Evolutionary conservation across 2,797 vertebrate species (phyloP), one percentile per base, ranked within the genome.

Genomic region (Lateolabrax maculatus): DNA sequence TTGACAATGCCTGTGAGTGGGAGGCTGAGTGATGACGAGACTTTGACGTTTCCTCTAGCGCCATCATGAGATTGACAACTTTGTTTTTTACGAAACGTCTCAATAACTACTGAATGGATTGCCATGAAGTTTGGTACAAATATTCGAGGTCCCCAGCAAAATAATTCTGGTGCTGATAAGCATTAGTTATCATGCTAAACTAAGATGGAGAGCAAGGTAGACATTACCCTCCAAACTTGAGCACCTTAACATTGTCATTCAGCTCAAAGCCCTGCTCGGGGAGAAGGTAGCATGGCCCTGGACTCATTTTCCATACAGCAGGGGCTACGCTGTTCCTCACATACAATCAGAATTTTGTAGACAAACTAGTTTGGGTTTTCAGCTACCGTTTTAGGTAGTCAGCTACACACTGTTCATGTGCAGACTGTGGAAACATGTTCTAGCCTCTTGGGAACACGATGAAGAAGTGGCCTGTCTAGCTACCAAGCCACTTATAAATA

Each of bases 401-500:
- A n/a, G 49, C 39, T 68, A 55, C 73, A 80, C 72, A 49, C 79
- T 68, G 76, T 77, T 76, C 75, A 53, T 84, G 79, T 81, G 81
- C 81, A 88, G 85, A 81, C 77, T 87, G 57, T 68, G 72, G 81
- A 75, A 85, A 85, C 62, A 63, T 77, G 67, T 76, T 0, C 80
- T 1, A n/a, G n/a, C n/a, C 86, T 90, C 86, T 48, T 29, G 82
- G 87, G 89, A 89, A 77, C 77, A 79, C 84, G 84, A 81, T 86
- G 86, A 82, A 84, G 75, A 81, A 89, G 80, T 79, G 83, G 76
- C 84, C 89, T 85, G 79, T 90, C 82, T 75, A 49, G 78, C 82
- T 87, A 77, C 66, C 18, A 53, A 75, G 81, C 23, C 61, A 36
- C 66, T 63, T 67, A 84, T 91, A 89, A 81, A 92, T 92, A 91